These are phyloP conservation scores for Orestias chungarensis DNA, from an alignment of 2,797 vertebrate species.

Conservation along the genomic window DNA sequence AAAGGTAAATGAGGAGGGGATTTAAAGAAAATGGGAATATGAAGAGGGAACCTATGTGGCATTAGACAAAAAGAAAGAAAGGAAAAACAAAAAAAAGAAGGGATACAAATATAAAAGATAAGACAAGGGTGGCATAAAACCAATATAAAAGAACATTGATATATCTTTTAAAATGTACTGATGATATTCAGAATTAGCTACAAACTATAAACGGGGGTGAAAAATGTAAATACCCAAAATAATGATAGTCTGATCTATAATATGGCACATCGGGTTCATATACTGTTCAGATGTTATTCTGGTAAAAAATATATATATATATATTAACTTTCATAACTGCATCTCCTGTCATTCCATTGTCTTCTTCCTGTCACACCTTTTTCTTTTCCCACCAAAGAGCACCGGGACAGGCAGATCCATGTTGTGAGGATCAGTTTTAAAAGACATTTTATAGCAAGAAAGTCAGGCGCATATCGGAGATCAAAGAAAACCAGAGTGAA, in stretches of 20 bases:
- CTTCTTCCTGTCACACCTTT: slow-evolving; percentile 37
- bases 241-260: neutral
- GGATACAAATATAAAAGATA: neutral
- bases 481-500: slow-evolving; percentile 58
- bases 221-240: neutral
- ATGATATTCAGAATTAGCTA: neutral
- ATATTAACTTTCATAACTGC: slow-evolving; percentile 37
- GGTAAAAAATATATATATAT: neutral
- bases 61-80: neutral
- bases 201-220: neutral
- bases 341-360: slow-evolving; percentile 44
- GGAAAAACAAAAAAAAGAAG: neutral
- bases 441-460: slow-evolving; percentile 53
- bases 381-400: slow-evolving; percentile 30
- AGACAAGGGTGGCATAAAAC: neutral
- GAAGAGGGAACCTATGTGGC: neutral
- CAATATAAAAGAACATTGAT: neutral
- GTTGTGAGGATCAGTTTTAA: slow-evolving; percentile 55
- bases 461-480: slow-evolving; percentile 48
- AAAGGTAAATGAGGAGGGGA: neutral
- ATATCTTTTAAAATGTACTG: neutral
- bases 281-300: slow-evolving; percentile 13
- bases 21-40: neutral
- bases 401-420: slow-evolving; percentile 40
- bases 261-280: slow-evolving; percentile 9